These are phyloP conservation scores for Sinotaia quadrata DNA, from an alignment of 2,888 invertebrate species.

Conservation along the genomic window DNA sequence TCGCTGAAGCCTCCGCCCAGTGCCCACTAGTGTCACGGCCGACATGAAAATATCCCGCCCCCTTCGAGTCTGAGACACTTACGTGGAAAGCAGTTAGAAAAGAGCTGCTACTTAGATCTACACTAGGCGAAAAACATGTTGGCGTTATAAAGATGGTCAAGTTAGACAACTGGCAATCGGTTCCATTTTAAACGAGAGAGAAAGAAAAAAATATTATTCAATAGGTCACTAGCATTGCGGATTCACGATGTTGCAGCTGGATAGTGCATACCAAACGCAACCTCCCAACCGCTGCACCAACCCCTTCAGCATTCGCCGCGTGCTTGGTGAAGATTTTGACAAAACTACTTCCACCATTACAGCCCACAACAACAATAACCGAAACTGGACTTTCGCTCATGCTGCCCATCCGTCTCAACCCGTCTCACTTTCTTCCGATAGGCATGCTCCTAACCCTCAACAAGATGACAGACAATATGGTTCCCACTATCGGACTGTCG, in stretches of 20 bases:
- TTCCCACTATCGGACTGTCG: no score
- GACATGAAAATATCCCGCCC: no score
- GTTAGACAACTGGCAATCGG: neutral
- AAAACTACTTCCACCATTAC: neutral
- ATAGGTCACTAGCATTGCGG: neutral
- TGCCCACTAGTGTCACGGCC: no score
- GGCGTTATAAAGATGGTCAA: constrained; percentile 1
- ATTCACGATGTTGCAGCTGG: constrained; percentile 36
- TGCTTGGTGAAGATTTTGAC: constrained; percentile 52
- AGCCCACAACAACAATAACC: neutral
- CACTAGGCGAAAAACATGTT: neutral
- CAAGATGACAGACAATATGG: no score
- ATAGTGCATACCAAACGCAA: constrained; percentile 16
- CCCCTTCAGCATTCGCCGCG: constrained; percentile 61
- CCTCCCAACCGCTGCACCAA: constrained; percentile 31
- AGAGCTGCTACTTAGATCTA: no score
- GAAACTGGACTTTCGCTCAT: constrained; percentile 1
- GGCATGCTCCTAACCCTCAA: constrained; percentile 3
- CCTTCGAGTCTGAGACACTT: no score
- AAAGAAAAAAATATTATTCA: neutral
- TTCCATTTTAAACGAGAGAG: neutral
- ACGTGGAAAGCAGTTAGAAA: no score
- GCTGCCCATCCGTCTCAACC: neutral
- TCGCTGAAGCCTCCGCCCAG: no score
- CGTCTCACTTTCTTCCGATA: neutral